A percentile compares a stretch with the other conserved stretches of the same genome.
phyloP scores from a whole-genome alignment of 2,113 vertebrate genomes.

The Odocoileus virginianus region DNA sequence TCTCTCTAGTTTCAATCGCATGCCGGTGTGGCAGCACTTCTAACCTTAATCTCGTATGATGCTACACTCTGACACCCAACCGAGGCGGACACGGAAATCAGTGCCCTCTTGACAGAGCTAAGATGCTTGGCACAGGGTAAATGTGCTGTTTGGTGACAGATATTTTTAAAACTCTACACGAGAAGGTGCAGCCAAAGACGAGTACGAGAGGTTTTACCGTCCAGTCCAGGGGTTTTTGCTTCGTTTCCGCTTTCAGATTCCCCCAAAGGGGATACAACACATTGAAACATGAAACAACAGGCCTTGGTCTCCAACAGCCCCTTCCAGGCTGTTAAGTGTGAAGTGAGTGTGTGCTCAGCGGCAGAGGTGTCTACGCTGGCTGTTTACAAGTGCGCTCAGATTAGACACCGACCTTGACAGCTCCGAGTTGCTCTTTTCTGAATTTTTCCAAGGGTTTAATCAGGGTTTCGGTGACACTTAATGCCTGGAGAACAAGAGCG shows the following conservation, averaged over 20 bases:
- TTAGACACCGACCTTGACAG: conserved; percentile 88
- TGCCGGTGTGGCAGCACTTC: fast-evolving
- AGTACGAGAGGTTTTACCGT: not conserved
- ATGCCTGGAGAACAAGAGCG: conserved; percentile 83
- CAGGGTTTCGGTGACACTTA: conserved; percentile 96
- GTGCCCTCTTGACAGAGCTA: fast-evolving
- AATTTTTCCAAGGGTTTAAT: conserved; percentile 99
- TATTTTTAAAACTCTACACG: not conserved
- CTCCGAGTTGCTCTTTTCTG: conserved; percentile 96
- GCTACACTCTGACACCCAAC: not conserved
- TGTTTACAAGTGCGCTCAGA: conserved; percentile 34
- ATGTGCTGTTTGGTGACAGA: not conserved
- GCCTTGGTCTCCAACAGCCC: not conserved
- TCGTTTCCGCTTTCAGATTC: not conserved
- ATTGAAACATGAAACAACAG: conserved; percentile 47
- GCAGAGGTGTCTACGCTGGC: not conserved
- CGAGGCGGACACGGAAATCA: fast-evolving
- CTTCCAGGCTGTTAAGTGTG: conserved; percentile 24
- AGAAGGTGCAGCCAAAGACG: not conserved
- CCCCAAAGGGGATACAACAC: conserved; percentile 12
- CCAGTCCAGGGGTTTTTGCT: conserved; percentile 33
- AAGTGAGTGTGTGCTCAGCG: not conserved
- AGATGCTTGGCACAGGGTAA: not conserved
- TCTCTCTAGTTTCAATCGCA: not conserved
- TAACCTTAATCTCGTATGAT: not conserved